These are phyloP conservation scores for Papilio polyxenes DNA, from an alignment of 1,140 invertebrate genomes.

Conservation along the genomic window DNA sequence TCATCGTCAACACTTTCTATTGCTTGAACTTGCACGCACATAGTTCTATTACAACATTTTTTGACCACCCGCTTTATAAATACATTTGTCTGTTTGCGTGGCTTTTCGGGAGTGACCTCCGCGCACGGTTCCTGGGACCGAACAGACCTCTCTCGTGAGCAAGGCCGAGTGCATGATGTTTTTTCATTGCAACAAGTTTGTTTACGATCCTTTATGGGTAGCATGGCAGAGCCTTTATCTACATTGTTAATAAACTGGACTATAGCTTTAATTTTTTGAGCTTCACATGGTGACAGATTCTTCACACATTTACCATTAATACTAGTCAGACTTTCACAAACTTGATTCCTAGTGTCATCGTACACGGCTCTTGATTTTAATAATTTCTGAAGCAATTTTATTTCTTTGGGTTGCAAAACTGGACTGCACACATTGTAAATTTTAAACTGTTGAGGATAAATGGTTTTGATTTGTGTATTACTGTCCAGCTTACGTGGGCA, in stretches of 20 bases:
- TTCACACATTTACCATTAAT: constrained; percentile 39
- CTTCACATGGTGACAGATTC: constrained; percentile 41
- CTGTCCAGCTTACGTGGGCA: constrained; percentile 24
- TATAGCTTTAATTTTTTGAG: constrained; percentile 48
- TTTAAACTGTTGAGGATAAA: constrained; percentile 1
- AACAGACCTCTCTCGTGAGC: background rate
- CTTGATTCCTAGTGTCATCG: constrained; percentile 37
- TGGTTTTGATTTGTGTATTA: constrained; percentile 18
- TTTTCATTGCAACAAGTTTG: constrained; percentile 56
- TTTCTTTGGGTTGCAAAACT: constrained; percentile 46
- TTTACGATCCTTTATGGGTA: constrained; percentile 53
- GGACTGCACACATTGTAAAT: constrained; percentile 19
- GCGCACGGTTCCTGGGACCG: background rate
- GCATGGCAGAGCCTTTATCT: constrained; percentile 51
- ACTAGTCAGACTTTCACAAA: constrained; percentile 35
- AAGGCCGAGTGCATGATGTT: background rate
- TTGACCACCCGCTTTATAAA: constrained; percentile 8
- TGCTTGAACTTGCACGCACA: constrained; percentile 30
- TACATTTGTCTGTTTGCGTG: constrained; percentile 10
- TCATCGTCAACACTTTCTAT: constrained; percentile 23
- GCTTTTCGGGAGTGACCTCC: background rate
- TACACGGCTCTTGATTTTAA: constrained; percentile 39
- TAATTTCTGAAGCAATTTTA: constrained; percentile 41
- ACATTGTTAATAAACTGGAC: constrained; percentile 53
- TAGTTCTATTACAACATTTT: constrained; percentile 27